Conservation (phyloP, 2,888 invertebrate genomes). For the Hemicrepidius hirtus region DNA sequence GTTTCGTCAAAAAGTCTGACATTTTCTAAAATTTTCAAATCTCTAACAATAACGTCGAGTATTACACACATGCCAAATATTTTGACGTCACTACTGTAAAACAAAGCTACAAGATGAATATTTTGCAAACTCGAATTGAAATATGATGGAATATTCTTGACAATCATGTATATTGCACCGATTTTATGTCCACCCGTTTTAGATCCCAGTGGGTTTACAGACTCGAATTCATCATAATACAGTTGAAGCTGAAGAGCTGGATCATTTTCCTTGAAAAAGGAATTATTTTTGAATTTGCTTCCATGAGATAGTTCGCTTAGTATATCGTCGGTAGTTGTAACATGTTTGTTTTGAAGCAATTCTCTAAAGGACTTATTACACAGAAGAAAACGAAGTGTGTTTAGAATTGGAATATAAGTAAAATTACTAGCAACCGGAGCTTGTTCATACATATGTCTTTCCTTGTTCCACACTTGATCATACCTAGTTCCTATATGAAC, state of each 20-base stretch:
- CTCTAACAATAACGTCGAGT: conserved; percentile 46
- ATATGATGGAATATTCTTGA: conserved; percentile 47
- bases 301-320: neutral
- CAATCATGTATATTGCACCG: conserved; percentile 54
- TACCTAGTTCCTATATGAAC: conserved; percentile 26
- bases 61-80: conserved; percentile 34
- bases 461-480: conserved; percentile 33
- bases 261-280: conserved; percentile 19
- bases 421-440: conserved; percentile 26
- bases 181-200: conserved; percentile 56
- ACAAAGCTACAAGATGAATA: conserved; percentile 46
- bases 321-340: neutral
- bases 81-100: conserved; percentile 52
- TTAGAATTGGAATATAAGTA: conserved; percentile 37
- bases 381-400: conserved; percentile 36
- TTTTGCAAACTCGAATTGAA: conserved; percentile 40
- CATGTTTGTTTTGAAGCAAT: too few relatives aligned
- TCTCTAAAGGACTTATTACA: conserved; percentile 38
- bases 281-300: neutral
- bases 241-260: conserved; percentile 44
- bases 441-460: conserved; percentile 8
- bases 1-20: conserved; percentile 38
- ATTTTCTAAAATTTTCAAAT: conserved; percentile 51
- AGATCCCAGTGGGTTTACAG: conserved; percentile 52
- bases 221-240: conserved; percentile 54